Percentiles rank a stretch among this genome's conserved stretches.
These are phyloP conservation scores for Corydoras maculifer DNA, from an alignment of 2,113 vertebrate genomes.

Conservation along the genomic window DNA sequence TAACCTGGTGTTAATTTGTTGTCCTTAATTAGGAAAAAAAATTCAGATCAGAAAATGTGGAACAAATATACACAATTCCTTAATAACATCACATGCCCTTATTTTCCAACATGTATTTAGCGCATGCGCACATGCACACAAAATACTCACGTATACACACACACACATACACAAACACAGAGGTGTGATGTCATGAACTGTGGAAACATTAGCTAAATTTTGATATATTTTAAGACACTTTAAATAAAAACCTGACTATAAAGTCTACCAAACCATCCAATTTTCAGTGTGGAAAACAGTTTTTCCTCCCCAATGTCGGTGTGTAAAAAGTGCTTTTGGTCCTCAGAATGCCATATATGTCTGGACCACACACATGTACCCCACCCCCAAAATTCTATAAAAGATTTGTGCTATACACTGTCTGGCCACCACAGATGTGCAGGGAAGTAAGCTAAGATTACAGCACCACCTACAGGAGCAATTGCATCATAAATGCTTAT, in stretches of 20 bases:
- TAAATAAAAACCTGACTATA: too few species aligned
- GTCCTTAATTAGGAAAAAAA: not conserved
- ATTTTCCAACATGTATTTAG: not conserved
- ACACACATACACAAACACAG: not conserved
- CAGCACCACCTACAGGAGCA: slow-evolving; percentile 36
- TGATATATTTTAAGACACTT: too few species aligned
- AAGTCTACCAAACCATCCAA: too few species aligned
- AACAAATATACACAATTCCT: too few species aligned
- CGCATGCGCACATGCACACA: not conserved
- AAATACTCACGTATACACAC: not conserved
- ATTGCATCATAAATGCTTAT: not conserved
- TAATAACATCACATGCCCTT: slow-evolving; percentile 21
- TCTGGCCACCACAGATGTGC: slow-evolving; percentile 16
- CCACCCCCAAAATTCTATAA: not conserved
- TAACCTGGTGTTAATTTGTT: not conserved
- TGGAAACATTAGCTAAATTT: too few species aligned
- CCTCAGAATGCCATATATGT: too few species aligned
- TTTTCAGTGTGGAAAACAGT: too few species aligned
- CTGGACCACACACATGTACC: slow-evolving; percentile 5
- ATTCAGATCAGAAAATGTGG: too few species aligned
- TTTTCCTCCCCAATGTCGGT: too few species aligned
- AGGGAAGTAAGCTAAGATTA: not conserved
- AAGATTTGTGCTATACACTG: slow-evolving; percentile 31
- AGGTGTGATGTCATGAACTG: too few species aligned
- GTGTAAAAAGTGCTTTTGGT: too few species aligned